phyloP scores from a whole-genome alignment of 2,888 invertebrate genomes.

The Noctuana brunneofusca region DNA sequence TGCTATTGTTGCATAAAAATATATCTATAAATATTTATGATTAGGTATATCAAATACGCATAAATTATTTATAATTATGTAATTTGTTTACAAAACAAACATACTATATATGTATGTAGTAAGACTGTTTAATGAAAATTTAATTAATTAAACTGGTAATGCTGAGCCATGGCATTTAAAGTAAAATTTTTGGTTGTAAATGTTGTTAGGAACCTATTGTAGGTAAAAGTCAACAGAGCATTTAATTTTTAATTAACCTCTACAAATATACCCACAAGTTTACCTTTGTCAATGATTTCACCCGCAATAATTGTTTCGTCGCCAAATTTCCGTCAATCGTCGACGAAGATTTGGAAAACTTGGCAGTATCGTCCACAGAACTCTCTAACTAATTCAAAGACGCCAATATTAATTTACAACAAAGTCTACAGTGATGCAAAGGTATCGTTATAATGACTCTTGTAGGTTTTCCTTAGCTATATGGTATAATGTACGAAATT shows the following conservation, averaged over 20 bases:
- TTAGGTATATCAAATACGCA: too few relatives aligned
- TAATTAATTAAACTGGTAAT: too few relatives aligned
- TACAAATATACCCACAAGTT: neutral
- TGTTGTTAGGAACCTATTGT: neutral
- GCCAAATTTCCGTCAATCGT: neutral
- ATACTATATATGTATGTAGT: too few relatives aligned
- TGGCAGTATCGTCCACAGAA: conserved; percentile 6
- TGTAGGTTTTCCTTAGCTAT: neutral
- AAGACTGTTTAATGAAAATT: too few relatives aligned
- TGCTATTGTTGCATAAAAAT: too few relatives aligned
- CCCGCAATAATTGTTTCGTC: conserved; percentile 1
- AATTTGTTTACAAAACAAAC: too few relatives aligned
- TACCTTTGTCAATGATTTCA: conserved; percentile 8
- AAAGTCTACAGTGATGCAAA: neutral
- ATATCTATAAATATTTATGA: too few relatives aligned
- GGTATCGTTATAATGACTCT: neutral
- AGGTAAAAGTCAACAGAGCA: neutral
- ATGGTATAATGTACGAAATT: neutral
- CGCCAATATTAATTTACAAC: conserved; percentile 11
- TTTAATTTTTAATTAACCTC: neutral
- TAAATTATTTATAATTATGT: too few relatives aligned
- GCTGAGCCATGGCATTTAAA: neutral
- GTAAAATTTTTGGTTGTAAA: neutral
- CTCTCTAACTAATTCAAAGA: conserved; percentile 4
- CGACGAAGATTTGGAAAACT: conserved; percentile 15